Evolutionary conservation across 1,140 invertebrate genomes (phyloP).

Genomic region (Atta texana): DNA sequence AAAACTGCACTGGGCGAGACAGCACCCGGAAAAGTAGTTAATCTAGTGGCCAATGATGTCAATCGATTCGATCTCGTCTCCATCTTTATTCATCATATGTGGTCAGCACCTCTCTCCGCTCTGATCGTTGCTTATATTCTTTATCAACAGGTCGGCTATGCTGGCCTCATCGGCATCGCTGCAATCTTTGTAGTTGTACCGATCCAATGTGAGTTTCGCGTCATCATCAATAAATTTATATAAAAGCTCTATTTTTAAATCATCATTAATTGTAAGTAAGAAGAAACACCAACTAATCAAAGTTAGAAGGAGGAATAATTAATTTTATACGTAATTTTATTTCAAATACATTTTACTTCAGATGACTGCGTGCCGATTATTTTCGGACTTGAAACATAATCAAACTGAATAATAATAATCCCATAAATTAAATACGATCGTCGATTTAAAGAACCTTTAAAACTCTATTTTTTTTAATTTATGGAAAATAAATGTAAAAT

Average conservation of each 20-base stretch:
- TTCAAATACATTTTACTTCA: too few relatives aligned
- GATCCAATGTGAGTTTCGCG: constrained; percentile 88
- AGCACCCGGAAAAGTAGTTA: too few relatives aligned
- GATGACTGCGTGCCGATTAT: too few relatives aligned
- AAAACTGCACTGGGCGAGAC: too few relatives aligned
- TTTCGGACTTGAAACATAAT: too few relatives aligned
- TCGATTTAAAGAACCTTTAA: too few relatives aligned
- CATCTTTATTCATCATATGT: constrained; percentile 88
- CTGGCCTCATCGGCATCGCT: constrained; percentile 90
- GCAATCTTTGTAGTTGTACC: constrained; percentile 91
- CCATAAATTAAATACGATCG: too few relatives aligned
- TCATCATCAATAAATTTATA: neutral
- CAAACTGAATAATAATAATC: too few relatives aligned
- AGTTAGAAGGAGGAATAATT: too few relatives aligned
- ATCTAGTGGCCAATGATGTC: constrained; percentile 93
- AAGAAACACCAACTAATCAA: too few relatives aligned
- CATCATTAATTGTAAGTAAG: too few relatives aligned
- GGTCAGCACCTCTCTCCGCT: constrained; percentile 89
- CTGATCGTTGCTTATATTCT: constrained; percentile 89
- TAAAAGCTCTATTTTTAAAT: neutral
- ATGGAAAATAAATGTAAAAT: neutral
- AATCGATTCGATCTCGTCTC: constrained; percentile 89
- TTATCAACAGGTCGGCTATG: constrained; percentile 88
- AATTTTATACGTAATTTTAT: too few relatives aligned
- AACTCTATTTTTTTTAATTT: neutral